Evolutionary conservation across 2,113 vertebrate species (phyloP), one percentile per base, ranked within the genome.

Genomic region (Boleophthalmus pectinirostris): DNA sequence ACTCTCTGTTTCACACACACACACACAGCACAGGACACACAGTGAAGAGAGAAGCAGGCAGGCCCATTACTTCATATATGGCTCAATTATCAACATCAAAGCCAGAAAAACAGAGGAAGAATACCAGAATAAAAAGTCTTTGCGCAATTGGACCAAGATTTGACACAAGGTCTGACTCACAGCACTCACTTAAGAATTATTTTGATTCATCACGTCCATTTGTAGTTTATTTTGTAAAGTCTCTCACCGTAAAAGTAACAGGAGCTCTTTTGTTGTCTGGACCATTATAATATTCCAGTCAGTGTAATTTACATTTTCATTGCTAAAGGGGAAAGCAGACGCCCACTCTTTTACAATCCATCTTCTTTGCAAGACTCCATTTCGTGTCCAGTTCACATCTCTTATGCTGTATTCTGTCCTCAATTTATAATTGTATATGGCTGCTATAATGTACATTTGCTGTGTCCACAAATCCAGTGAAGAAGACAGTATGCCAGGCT

Each of bases 81-180:
- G 88, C 90, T 91, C 88, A 87, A 77, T 74, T 83, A 75, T 84
- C 79, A 90, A 85, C 88, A 84, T 74, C 77, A 79, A 88, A 78
- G 74, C 71, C 70, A 69, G 70, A 73, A 71, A 54, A 81, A 73
- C 49, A 71, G 61, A 79, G 53, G 77, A 80, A 56, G 53, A 70
- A 53, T 63, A 69, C 74, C 69, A 78, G 29, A 67, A 33, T 71
- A 66, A 54, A 73, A 66, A 58, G 68, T 46, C 47, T 81, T 45
- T 33, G 38, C 61, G 66, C 56, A 64, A 61, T 33, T 45, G 73
- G 71, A 72, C 29, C 1, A 46, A 83, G 68, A 69, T 78, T 76
- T 73, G 20, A 51, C n/a, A 1, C 61, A 25, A 58, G 56, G 21
- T 45, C 63, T 53, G 64, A 80, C 43, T 66, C 24, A 68, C 45